Evolutionary conservation across 2,888 invertebrate genomes (phyloP).

Genomic region (Dorcus parallelipipedus): DNA sequence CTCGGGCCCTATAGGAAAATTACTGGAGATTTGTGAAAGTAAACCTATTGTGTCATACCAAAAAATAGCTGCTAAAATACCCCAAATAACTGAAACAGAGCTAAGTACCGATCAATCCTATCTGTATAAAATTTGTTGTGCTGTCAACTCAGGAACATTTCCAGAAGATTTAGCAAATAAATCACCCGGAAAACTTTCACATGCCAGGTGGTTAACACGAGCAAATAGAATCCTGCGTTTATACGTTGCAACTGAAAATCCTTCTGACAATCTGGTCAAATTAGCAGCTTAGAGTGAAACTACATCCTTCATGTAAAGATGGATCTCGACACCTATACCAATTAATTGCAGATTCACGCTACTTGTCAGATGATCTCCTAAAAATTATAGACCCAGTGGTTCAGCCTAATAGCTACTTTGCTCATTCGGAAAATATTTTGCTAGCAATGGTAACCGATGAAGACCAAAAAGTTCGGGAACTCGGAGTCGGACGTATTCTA

Average conservation of each 20-base stretch:
- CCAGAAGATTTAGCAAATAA: conserved; percentile 17
- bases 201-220: conserved; percentile 26
- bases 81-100: neutral
- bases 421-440: conserved; percentile 8
- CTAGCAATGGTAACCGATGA: conserved; percentile 6
- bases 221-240: no score
- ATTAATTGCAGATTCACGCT: neutral
- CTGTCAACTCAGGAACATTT: conserved; percentile 12
- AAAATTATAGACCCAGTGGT: conserved; percentile 3
- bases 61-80: neutral
- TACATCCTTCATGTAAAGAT: conserved; percentile 4
- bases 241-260: conserved; percentile 20
- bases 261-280: conserved; percentile 19
- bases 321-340: conserved; percentile 2
- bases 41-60: neutral
- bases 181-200: conserved; percentile 22
- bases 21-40: conserved; percentile 3
- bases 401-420: conserved; percentile 7
- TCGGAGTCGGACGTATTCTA: no score
- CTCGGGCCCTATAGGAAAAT: conserved; percentile 24
- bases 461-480: neutral
- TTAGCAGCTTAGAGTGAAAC: conserved; percentile 16
- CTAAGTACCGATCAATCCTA: conserved; percentile 28
- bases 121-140: conserved; percentile 18
- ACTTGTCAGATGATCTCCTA: conserved; percentile 1